A percentile compares a stretch with the other conserved stretches of the same genome.
Conservation (phyloP, 2,113 vertebrate species). For the Paradoxurus hermaphroditus region DNA sequence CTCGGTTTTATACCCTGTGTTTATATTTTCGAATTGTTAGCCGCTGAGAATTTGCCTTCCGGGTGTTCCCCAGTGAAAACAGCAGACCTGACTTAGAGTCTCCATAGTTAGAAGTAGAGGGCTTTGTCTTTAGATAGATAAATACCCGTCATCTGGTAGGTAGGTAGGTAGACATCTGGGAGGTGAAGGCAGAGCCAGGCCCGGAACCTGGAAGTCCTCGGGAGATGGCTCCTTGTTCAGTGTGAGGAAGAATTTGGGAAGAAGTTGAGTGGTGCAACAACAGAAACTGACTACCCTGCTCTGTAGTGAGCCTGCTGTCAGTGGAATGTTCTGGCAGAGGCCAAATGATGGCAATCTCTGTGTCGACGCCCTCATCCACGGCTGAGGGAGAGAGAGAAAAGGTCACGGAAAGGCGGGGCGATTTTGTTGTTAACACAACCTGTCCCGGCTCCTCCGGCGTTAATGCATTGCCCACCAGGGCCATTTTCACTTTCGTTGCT, state of each 20-base stretch:
- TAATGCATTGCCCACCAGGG: background rate
- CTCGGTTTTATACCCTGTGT: background rate
- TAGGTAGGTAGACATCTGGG: background rate
- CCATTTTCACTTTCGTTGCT: background rate
- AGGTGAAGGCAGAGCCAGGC: background rate
- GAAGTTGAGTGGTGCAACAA: background rate
- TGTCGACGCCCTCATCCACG: background rate
- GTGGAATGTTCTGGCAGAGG: background rate
- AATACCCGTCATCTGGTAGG: background rate
- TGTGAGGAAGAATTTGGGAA: background rate
- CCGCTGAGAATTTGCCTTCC: background rate
- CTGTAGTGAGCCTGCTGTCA: background rate
- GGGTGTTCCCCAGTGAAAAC: background rate
- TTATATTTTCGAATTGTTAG: background rate
- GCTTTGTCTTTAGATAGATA: background rate
- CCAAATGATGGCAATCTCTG: background rate
- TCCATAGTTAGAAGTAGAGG: background rate
- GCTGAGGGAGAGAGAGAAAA: background rate
- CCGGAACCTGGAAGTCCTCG: background rate
- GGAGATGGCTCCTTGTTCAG: background rate
- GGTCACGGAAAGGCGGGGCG: fast-evolving
- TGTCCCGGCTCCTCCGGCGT: background rate
- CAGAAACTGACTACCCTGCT: background rate
- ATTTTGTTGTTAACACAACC: background rate
- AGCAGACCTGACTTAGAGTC: background rate